Evolutionary conservation across 2,888 invertebrate species (phyloP), one percentile per base, ranked within the genome.

Genomic region (Pilophorus perplexus): DNA sequence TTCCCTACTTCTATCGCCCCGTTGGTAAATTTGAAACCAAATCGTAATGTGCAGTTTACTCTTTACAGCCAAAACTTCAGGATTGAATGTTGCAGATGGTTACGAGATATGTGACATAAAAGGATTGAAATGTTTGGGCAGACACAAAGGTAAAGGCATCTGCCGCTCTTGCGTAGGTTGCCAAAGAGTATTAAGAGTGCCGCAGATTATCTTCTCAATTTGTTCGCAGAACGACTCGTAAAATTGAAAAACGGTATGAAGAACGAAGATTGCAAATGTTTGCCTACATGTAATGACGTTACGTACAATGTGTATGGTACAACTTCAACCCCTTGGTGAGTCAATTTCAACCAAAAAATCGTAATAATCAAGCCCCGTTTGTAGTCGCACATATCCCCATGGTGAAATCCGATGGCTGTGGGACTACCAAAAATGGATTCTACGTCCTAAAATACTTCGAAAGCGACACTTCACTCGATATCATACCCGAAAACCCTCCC

Each of bases 281-380:
- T 82, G 65, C 82, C 86, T 6, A 82, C 86, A 69, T 88, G 88
- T 72, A 85, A 88, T 71, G 86, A 88, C 72, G 64, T 54, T 5
- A 28, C 22, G 8, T 62, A 62, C 33, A 62, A 46, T 20, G 33
- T 62, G 12, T 62, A 27, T 8, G 8, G 38, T 8, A 20, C 28
- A n/a, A 46, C 46, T 2, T 16, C 48, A 1, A 62, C 62, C 1
- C 46, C 62, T 4, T 62, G 62, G 62, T 48, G 22, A 46, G 62
- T 14, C n/a, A n/a, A n/a, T n/a, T n/a, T n/a, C n/a, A n/a, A n/a
- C n/a, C n/a, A n/a, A n/a, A n/a, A n/a, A 18, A 14, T 6, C 8
- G 8, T 10, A 33, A 33, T 6, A 10, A 33, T 10, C 6, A 33
- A 33, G 10, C 6, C 33, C 6, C 10, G 8, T 10, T 10, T 10